phyloP scores from a whole-genome alignment of 2,113 vertebrate species.

The Coryphaenoides rupestris region DNA sequence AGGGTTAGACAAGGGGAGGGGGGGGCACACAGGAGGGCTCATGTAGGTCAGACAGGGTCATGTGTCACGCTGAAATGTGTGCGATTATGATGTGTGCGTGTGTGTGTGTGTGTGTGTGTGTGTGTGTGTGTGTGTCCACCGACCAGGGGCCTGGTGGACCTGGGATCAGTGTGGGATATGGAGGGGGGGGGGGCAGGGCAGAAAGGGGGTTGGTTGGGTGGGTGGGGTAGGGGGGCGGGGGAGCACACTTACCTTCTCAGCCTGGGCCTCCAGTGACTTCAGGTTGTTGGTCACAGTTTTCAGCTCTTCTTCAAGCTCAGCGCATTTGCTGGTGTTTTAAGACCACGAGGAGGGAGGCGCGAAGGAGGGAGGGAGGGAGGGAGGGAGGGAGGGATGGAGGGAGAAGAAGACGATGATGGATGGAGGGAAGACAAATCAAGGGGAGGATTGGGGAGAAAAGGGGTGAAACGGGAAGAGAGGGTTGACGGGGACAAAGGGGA shows the following conservation, averaged over 20 bases:
- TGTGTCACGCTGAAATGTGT: no score
- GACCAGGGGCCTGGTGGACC: no score
- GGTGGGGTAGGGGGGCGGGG: not conserved
- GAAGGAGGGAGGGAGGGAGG: constrained; percentile 15
- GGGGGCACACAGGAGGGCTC: not conserved
- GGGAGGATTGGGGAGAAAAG: not conserved
- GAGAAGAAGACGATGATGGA: constrained; percentile 55
- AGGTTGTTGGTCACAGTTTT: constrained; percentile 99
- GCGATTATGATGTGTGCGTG: no score
- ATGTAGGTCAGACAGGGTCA: not conserved
- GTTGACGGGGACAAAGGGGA: no score
- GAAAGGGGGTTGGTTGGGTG: not conserved
- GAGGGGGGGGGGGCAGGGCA: not conserved
- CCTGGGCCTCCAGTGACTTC: constrained; percentile 99
- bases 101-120: no score
- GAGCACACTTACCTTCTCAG: constrained; percentile 91
- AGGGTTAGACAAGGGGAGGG: not conserved
- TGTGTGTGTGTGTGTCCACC: no score
- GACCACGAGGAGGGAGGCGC: constrained; percentile 34
- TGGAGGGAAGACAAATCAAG: constrained; percentile 45
- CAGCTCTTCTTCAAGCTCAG: constrained; percentile 99
- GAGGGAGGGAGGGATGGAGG: constrained; percentile 16
- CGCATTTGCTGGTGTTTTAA: constrained; percentile 96
- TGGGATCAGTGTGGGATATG: no score
- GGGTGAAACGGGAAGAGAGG: no score